phyloP scores from a whole-genome alignment of 2,113 vertebrate species.

The Epinephelus lanceolatus region DNA sequence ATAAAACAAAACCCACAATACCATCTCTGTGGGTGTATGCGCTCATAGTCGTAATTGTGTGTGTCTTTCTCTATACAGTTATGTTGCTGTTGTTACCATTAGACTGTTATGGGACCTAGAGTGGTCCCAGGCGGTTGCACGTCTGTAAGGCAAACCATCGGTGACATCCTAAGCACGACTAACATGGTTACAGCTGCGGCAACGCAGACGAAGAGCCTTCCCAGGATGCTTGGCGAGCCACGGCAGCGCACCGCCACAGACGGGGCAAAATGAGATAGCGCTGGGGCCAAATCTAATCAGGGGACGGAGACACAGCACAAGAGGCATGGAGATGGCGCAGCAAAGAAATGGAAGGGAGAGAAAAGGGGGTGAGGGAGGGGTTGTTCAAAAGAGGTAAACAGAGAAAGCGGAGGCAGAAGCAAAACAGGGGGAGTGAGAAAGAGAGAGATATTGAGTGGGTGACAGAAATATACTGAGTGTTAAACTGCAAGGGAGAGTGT shows the following conservation, averaged over 20 bases:
- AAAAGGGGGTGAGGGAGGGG: not conserved
- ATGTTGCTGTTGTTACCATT: conserved; percentile 57
- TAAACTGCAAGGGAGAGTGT: conserved; percentile 65
- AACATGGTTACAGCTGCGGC: conserved; percentile 75
- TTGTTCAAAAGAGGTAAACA: conserved; percentile 55
- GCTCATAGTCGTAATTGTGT: not conserved
- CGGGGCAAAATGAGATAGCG: conserved; percentile 76
- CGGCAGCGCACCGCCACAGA: conserved; percentile 46
- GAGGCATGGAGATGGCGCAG: conserved; percentile 48
- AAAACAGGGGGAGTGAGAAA: conserved; percentile 37
- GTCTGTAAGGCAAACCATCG: conserved; percentile 70
- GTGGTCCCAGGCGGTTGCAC: conserved; percentile 51
- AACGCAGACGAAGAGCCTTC: conserved; percentile 62
- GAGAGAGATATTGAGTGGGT: conserved; percentile 57
- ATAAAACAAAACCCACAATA: not conserved
- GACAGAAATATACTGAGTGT: conserved; percentile 60
- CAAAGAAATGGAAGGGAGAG: conserved; percentile 29
- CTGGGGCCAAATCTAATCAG: conserved; percentile 77
- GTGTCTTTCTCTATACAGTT: conserved; percentile 27
- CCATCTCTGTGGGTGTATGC: not conserved
- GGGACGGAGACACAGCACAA: conserved; percentile 55
- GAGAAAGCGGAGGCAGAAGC: conserved; percentile 22
- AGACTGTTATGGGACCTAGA: conserved; percentile 53
- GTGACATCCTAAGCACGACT: conserved; percentile 74
- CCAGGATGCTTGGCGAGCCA: conserved; percentile 56